Percentiles rank a stretch among this genome's conserved stretches.
Conservation (phyloP, 2,113 vertebrate genomes). For the Colaptes auratus region DNA sequence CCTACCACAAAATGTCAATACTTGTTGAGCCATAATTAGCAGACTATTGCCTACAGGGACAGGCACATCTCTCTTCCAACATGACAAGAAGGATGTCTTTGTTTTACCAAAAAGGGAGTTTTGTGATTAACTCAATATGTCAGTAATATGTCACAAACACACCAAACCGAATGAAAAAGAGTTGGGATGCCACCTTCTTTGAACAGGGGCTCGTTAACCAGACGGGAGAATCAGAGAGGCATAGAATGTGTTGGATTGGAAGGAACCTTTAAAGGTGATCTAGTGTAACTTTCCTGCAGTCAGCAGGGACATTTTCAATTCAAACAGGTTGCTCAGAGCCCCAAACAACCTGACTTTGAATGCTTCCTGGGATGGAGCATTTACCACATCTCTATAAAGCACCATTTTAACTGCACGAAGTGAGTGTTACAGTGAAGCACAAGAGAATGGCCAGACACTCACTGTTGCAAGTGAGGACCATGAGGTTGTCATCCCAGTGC, state of each 20-base stretch:
- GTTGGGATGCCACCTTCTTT: background rate
- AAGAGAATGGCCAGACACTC: background rate
- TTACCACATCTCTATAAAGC: background rate
- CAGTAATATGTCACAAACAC: background rate
- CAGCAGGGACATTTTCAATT: background rate
- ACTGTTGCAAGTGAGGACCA: background rate
- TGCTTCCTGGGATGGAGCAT: background rate
- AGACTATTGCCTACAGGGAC: background rate
- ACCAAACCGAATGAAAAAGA: background rate
- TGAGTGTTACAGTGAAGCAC: fast-evolving
- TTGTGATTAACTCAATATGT: background rate
- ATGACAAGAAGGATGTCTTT: fast-evolving
- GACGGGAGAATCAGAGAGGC: background rate
- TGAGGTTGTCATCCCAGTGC: background rate
- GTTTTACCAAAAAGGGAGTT: background rate
- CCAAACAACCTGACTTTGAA: background rate
- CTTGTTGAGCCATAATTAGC: background rate
- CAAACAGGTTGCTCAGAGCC: background rate
- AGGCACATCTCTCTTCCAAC: background rate
- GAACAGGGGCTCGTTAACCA: background rate
- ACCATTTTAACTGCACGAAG: background rate
- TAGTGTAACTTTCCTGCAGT: background rate
- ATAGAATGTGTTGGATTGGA: background rate
- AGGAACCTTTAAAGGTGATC: background rate
- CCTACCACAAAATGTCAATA: background rate